phyloP scores from a whole-genome alignment of 2,888 invertebrate genomes.

The Lamproptera curius region DNA sequence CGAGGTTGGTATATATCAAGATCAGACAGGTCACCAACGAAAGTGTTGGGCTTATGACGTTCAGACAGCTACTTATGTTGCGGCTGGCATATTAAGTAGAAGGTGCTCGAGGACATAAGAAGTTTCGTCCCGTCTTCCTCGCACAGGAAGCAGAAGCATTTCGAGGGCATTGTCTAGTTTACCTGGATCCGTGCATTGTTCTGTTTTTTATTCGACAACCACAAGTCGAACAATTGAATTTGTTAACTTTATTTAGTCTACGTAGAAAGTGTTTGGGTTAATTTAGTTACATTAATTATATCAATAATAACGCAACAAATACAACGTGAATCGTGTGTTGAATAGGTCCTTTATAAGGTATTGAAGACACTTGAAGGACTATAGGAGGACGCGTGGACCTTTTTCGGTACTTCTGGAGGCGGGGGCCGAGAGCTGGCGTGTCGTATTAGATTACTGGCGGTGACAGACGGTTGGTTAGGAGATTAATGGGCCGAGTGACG shows the following conservation, averaged over 20 bases:
- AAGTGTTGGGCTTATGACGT: slow-evolving; percentile 9
- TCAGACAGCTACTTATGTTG: slow-evolving; percentile 32
- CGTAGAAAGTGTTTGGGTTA: too few species aligned
- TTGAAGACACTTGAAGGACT: too few species aligned
- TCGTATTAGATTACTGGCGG: slow-evolving; percentile 75
- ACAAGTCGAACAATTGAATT: too few species aligned
- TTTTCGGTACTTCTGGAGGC: too few species aligned
- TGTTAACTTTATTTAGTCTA: too few species aligned
- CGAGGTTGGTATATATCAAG: too few species aligned
- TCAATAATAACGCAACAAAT: too few species aligned
- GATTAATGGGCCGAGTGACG: slow-evolving; percentile 75
- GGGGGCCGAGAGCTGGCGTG: slow-evolving; percentile 75
- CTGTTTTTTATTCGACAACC: slow-evolving; percentile 36
- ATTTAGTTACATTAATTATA: too few species aligned
- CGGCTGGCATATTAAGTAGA: slow-evolving; percentile 61
- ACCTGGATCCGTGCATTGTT: slow-evolving; percentile 50
- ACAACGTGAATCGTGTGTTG: too few species aligned
- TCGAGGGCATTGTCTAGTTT: slow-evolving; percentile 58
- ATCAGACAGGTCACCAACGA: too few species aligned
- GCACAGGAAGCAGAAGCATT: slow-evolving; percentile 62
- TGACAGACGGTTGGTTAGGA: slow-evolving; percentile 71
- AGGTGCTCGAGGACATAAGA: slow-evolving; percentile 54
- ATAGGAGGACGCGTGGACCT: too few species aligned
- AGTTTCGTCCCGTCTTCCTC: slow-evolving; percentile 48
- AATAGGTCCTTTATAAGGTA: too few species aligned